phyloP scores from a whole-genome alignment of 2,888 invertebrate genomes.

The Macaria notata region DNA sequence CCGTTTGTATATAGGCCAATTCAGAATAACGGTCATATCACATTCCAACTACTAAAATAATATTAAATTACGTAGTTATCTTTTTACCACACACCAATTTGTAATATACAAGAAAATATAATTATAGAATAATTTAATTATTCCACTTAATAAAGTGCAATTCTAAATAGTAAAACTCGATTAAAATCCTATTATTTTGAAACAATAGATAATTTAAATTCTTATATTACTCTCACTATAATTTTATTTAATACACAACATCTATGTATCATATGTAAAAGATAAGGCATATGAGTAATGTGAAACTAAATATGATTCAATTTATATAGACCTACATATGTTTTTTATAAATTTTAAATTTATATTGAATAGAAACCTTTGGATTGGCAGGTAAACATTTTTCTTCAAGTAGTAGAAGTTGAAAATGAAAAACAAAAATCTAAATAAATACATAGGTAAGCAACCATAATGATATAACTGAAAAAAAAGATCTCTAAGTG shows the following conservation, averaged over 20 bases:
- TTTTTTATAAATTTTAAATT: too few relatives aligned
- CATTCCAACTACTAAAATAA: constrained; percentile 46
- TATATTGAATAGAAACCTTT: too few relatives aligned
- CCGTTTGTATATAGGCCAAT: constrained; percentile 54
- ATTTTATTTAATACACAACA: constrained; percentile 32
- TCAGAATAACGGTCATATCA: constrained; percentile 48
- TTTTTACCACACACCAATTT: constrained; percentile 36
- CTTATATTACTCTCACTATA: constrained; percentile 49
- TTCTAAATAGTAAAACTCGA: constrained; percentile 41
- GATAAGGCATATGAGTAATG: constrained; percentile 18
- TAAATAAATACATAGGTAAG: too few relatives aligned
- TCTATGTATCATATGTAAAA: constrained; percentile 19
- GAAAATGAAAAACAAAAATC: too few relatives aligned
- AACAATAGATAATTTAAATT: constrained; percentile 39
- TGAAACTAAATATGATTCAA: constrained; percentile 13
- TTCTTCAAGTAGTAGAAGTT: too few relatives aligned
- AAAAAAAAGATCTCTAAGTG: too few relatives aligned
- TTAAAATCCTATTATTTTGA: constrained; percentile 39
- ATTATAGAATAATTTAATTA: constrained; percentile 53
- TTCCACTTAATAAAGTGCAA: constrained; percentile 55
- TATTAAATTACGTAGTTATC: constrained; percentile 42
- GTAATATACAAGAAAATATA: constrained; percentile 39
- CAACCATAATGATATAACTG: too few relatives aligned
- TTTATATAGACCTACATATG: too few relatives aligned
- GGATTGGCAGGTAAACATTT: too few relatives aligned